Evolutionary conservation across 2,888 invertebrate species (phyloP).

Genomic region (Cistogaster globosa): DNA sequence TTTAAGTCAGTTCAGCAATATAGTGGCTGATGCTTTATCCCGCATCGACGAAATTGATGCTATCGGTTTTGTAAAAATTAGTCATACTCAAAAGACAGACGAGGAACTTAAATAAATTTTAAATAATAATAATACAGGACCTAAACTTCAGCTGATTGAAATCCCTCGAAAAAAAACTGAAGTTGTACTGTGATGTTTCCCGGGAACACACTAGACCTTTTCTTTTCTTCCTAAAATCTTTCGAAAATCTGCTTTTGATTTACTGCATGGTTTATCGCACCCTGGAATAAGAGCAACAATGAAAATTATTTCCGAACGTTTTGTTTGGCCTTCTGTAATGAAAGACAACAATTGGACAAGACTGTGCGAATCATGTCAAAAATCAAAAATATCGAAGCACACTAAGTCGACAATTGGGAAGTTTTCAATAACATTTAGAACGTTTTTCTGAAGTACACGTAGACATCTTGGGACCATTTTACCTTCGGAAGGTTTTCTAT

Average conservation of each 20-base stretch:
- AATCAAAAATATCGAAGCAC: too few relatives aligned
- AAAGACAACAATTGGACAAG: not conserved
- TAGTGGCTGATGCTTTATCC: not conserved
- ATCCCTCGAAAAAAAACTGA: too few relatives aligned
- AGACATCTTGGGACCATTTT: not conserved
- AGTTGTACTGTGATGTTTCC: too few relatives aligned
- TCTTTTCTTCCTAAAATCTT: not conserved
- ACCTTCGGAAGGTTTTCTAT: not conserved
- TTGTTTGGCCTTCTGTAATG: not conserved
- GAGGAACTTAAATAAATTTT: too few relatives aligned
- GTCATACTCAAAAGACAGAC: too few relatives aligned
- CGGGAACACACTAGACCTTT: not conserved
- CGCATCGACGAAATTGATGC: not conserved
- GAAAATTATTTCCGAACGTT: not conserved
- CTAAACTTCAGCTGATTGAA: too few relatives aligned
- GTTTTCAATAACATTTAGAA: too few relatives aligned
- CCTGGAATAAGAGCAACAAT: not conserved
- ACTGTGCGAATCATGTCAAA: too few relatives aligned
- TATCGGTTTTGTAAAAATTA: not conserved
- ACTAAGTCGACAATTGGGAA: too few relatives aligned
- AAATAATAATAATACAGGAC: too few relatives aligned
- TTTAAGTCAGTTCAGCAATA: not conserved
- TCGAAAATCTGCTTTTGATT: constrained; percentile 50
- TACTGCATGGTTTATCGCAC: not conserved
- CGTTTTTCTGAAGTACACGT: too few relatives aligned